phyloP scores from a whole-genome alignment of 1,140 invertebrate genomes.

The Muscidifurax raptorellus region DNA sequence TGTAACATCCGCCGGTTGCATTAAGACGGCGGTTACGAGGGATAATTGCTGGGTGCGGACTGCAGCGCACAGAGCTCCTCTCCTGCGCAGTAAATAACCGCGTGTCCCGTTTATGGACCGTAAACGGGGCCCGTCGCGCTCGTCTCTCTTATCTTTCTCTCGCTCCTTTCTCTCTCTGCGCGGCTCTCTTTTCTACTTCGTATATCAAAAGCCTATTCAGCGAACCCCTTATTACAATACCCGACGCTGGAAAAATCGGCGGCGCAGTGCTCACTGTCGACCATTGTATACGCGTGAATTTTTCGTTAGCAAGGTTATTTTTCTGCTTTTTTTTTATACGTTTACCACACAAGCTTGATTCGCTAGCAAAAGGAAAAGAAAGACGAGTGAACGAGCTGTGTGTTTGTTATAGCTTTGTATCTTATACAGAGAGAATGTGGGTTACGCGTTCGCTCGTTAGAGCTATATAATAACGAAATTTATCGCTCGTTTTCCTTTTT shows the following conservation, averaged over 20 bases:
- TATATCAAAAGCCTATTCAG: conserved; percentile 59
- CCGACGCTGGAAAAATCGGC: neutral
- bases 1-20: conserved; percentile 51
- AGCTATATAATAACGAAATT: neutral
- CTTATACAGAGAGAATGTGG: neutral
- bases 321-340: neutral
- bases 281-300: neutral
- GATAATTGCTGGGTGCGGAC: conserved; percentile 60
- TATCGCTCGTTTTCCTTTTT: neutral
- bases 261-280: neutral
- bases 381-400: no score
- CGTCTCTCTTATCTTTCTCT: conserved; percentile 25
- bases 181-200: conserved; percentile 60
- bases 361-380: no score
- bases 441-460: neutral
- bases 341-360: no score
- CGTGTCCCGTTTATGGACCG: conserved; percentile 65
- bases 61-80: conserved; percentile 42
- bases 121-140: conserved; percentile 60
- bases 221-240: conserved; percentile 34
- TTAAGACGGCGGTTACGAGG: conserved; percentile 61
- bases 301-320: neutral
- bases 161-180: neutral
- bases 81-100: conserved; percentile 61
- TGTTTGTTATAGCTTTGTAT: no score